These are phyloP conservation scores for Calephelis nemesis DNA, from an alignment of 1,140 invertebrate genomes.

Conservation along the genomic window DNA sequence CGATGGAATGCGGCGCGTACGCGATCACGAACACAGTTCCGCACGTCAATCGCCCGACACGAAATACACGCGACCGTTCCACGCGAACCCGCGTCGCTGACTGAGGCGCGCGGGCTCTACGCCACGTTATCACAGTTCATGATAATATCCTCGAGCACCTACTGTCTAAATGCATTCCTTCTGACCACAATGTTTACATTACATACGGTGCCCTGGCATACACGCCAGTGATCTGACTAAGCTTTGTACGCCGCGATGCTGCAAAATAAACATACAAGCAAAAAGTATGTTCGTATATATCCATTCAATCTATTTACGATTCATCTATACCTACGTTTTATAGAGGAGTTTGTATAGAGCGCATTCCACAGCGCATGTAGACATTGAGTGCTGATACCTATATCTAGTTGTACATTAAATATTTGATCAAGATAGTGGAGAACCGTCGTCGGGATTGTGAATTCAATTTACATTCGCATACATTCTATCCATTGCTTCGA, in stretches of 20 bases:
- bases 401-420: conserved; percentile 19
- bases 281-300: conserved; percentile 67
- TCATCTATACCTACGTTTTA: conserved; percentile 49
- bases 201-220: conserved; percentile 49
- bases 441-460: conserved; percentile 37
- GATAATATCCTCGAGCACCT: conserved; percentile 75
- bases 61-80: conserved; percentile 63
- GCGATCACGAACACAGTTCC: conserved; percentile 70
- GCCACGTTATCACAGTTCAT: conserved; percentile 75
- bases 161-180: conserved; percentile 75
- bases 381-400: conserved; percentile 26
- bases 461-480: conserved; percentile 43
- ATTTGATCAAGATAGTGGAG: conserved; percentile 38
- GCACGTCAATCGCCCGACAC: conserved; percentile 58
- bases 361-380: conserved; percentile 70
- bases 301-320: conserved; percentile 78
- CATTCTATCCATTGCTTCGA: conserved; percentile 31
- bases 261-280: conserved; percentile 59
- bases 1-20: conserved; percentile 85
- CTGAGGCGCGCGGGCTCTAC: conserved; percentile 64
- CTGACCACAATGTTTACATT: conserved; percentile 74
- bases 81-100: conserved; percentile 72
- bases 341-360: conserved; percentile 49
- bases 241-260: conserved; percentile 49
- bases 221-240: conserved; percentile 51